Evolutionary conservation across 1,140 invertebrate genomes (phyloP).

Genomic region (Dolichoris vasculosae): DNA sequence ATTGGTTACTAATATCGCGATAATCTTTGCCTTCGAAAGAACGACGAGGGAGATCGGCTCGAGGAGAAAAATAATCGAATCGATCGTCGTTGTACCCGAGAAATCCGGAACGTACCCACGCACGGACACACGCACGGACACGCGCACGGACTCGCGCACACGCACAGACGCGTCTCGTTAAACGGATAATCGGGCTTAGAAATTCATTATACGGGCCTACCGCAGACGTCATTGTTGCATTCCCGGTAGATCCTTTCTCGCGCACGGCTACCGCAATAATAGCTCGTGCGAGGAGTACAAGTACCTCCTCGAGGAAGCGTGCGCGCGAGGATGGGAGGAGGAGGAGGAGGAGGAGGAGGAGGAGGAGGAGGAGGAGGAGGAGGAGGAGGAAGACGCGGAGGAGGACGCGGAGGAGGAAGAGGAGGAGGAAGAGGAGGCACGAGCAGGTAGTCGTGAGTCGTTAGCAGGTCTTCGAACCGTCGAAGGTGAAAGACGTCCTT

Average conservation of each 20-base stretch:
- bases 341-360: not conserved
- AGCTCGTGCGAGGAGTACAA: not conserved
- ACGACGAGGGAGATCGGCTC: not conserved
- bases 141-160: not conserved
- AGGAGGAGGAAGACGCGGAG: not conserved
- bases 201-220: constrained; percentile 8
- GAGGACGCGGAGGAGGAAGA: not conserved
- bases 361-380: not conserved
- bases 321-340: not conserved
- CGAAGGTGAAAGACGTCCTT: constrained; percentile 28
- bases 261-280: not conserved
- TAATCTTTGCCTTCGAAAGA: not conserved
- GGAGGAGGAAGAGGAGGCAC: not conserved
- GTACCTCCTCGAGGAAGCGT: not conserved
- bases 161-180: not conserved
- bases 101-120: not conserved
- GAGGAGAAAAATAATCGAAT: not conserved
- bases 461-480: constrained; percentile 34
- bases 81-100: not conserved
- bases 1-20: not conserved
- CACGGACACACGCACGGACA: too few species aligned
- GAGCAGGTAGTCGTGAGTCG: constrained; percentile 7
- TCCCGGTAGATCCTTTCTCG: constrained; percentile 7
- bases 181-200: not conserved
- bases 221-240: constrained; percentile 18